Evolutionary conservation across 2,113 vertebrate species (phyloP).

Genomic region (Mystacornis crossleyi): DNA sequence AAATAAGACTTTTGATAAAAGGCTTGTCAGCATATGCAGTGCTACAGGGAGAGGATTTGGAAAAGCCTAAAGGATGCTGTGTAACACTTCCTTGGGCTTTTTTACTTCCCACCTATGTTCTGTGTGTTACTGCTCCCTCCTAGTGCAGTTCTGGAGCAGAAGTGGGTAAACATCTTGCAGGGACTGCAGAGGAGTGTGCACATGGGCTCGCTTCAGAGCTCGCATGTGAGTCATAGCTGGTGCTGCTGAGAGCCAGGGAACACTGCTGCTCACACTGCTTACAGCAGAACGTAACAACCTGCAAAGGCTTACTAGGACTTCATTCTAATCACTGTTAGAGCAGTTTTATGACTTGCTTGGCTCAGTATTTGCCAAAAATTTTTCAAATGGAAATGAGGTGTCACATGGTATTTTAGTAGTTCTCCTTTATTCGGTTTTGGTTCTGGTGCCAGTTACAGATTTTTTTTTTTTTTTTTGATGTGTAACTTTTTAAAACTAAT

Average conservation of each 20-base stretch:
- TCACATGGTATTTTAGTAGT: not conserved
- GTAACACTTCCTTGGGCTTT: not conserved
- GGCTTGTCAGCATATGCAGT: not conserved
- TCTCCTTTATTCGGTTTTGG: not conserved
- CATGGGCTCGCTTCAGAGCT: constrained; percentile 44
- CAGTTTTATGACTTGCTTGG: not conserved
- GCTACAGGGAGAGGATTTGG: not conserved
- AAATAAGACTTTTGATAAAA: not conserved
- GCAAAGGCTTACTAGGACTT: not conserved
- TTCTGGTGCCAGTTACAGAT: not conserved
- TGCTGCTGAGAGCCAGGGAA: not conserved
- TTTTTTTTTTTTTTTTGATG: not conserved
- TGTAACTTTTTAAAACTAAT: not conserved
- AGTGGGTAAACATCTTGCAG: constrained; percentile 27
- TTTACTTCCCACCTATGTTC: not conserved
- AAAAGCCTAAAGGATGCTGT: not conserved
- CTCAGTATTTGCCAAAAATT: not conserved
- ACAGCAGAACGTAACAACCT: not conserved
- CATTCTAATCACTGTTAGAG: not conserved
- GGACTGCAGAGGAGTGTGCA: constrained; percentile 57
- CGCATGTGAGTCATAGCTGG: constrained; percentile 23
- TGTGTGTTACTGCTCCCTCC: not conserved
- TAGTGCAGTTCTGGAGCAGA: not conserved
- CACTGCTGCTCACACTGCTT: not conserved
- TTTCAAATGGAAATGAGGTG: not conserved